Percentiles rank a stretch among this genome's conserved stretches.
Evolutionary conservation across 2,888 invertebrate genomes (phyloP).

Genomic region (Aphrophora alni): DNA sequence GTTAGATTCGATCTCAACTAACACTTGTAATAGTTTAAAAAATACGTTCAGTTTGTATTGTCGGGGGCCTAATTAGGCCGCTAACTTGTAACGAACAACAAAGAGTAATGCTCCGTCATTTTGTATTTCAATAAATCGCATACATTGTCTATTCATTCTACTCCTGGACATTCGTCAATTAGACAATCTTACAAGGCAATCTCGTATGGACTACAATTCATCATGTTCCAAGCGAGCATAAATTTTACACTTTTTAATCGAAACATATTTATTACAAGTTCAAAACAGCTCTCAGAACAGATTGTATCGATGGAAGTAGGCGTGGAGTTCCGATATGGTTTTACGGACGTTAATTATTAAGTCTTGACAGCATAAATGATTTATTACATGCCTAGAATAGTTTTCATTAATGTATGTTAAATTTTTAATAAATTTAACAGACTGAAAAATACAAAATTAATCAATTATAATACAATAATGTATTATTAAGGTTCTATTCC

Average conservation of each 20-base stretch:
- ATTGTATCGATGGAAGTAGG: background rate
- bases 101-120: background rate
- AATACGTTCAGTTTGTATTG: too few species aligned
- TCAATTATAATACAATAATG: too few species aligned
- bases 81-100: background rate
- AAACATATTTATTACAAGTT: background rate
- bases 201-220: background rate
- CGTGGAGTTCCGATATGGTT: background rate
- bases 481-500: too few species aligned
- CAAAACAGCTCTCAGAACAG: background rate
- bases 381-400: too few species aligned
- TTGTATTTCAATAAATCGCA: slow-evolving; percentile 2
- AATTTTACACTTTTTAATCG: slow-evolving; percentile 9
- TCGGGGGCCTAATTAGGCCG: too few species aligned
- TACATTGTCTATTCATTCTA: background rate
- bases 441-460: too few species aligned
- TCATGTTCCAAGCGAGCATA: background rate
- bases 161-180: slow-evolving; percentile 3
- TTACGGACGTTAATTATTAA: background rate
- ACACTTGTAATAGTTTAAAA: too few species aligned
- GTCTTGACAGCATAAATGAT: background rate
- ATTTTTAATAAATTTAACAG: too few species aligned
- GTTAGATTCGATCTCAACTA: too few species aligned
- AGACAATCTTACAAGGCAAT: background rate
- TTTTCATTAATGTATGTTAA: too few species aligned